Evolutionary conservation across 1,140 invertebrate genomes (phyloP).

Genomic region (Plectrocnemia conspersa): DNA sequence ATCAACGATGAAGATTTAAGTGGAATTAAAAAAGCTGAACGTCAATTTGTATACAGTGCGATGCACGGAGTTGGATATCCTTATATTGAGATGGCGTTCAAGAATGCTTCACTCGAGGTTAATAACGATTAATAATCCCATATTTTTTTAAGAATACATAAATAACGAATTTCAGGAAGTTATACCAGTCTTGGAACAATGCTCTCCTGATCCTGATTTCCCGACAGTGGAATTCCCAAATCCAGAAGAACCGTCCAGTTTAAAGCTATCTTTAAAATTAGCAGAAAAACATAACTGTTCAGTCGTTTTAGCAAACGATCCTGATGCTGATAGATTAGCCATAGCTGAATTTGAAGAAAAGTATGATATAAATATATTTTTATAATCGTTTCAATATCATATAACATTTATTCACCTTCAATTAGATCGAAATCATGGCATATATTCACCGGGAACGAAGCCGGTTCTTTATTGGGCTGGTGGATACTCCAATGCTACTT

Average conservation of each 20-base stretch:
- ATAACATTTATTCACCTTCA: neutral
- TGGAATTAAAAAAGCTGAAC: conserved; percentile 57
- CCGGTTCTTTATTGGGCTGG: conserved; percentile 93
- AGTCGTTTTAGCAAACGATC: conserved; percentile 95
- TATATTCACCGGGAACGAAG: conserved; percentile 93
- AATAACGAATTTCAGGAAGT: conserved; percentile 18
- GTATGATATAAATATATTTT: conserved; percentile 38
- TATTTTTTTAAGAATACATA: conserved; percentile 13
- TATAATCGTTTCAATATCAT: conserved; percentile 1
- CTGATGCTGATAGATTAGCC: conserved; percentile 95
- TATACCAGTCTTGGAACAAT: conserved; percentile 72
- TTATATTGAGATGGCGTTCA: conserved; percentile 73
- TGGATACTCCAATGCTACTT: conserved; percentile 72
- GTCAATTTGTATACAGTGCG: conserved; percentile 86
- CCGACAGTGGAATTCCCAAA: conserved; percentile 96
- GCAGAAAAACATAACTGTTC: conserved; percentile 67
- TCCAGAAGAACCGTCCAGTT: conserved; percentile 92
- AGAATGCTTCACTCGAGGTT: conserved; percentile 35
- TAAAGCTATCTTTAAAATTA: conserved; percentile 79
- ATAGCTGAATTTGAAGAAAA: conserved; percentile 71
- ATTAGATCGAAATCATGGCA: conserved; percentile 59
- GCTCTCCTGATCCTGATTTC: conserved; percentile 92
- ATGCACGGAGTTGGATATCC: conserved; percentile 96
- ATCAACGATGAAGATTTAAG: conserved; percentile 51
- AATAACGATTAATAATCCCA: neutral